These are phyloP conservation scores for Mesitornis unicolor DNA, from an alignment of 2,113 vertebrate species.

Conservation along the genomic window DNA sequence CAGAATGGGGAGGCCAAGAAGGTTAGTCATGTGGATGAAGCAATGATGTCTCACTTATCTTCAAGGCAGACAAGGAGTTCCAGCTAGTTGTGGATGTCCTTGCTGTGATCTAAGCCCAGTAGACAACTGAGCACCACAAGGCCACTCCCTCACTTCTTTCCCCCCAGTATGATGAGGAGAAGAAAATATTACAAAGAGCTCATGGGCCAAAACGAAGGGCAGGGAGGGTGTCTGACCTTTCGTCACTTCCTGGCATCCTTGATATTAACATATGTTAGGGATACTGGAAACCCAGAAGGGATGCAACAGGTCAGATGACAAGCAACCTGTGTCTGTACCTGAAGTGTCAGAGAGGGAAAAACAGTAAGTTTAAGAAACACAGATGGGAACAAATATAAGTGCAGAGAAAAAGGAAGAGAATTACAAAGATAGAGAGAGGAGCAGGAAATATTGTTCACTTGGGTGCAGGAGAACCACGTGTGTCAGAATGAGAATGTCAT, in stretches of 20 bases:
- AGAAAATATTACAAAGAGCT: no score
- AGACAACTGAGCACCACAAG: no score
- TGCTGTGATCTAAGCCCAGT: no score
- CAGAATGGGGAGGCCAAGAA: background rate
- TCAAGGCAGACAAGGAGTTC: background rate
- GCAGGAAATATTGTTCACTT: background rate
- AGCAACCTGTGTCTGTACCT: background rate
- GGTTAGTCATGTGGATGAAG: background rate
- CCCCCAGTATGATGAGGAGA: no score
- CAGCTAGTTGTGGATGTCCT: no score
- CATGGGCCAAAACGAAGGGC: no score
- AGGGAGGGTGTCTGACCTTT: background rate
- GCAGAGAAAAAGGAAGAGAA: background rate
- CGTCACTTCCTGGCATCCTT: background rate
- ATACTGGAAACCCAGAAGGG: background rate
- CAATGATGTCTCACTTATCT: no score
- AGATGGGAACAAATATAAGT: background rate
- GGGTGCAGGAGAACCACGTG: fast-evolving
- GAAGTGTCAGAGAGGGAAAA: background rate
- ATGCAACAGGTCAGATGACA: background rate
- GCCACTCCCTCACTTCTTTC: no score
- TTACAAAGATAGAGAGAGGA: fast-evolving
- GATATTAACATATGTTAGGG: background rate
- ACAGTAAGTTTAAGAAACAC: background rate
- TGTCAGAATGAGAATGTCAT: background rate